These are phyloP conservation scores for Sturnus vulgaris DNA, from an alignment of 2,113 vertebrate genomes.

Conservation along the genomic window DNA sequence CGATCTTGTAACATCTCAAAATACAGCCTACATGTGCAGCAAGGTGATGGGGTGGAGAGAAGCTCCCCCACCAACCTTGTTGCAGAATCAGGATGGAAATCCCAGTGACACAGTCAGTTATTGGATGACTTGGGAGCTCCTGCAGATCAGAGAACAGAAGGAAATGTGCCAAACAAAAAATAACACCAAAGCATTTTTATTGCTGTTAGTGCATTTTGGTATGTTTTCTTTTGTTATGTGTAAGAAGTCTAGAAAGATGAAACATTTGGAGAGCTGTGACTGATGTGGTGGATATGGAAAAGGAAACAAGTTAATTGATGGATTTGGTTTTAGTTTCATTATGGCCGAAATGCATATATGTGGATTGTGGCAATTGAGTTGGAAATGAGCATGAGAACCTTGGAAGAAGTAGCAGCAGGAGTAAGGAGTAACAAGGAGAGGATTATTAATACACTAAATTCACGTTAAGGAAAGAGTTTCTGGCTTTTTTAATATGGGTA, in stretches of 20 bases:
- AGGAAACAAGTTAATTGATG: neutral
- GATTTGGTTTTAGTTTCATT: neutral
- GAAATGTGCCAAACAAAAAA: neutral
- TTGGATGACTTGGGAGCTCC: neutral
- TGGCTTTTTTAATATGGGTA: neutral
- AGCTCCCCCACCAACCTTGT: neutral
- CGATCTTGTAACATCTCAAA: neutral
- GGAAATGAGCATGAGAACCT: neutral
- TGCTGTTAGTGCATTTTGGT: neutral
- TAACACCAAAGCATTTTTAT: neutral
- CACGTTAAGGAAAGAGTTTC: neutral
- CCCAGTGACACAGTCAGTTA: neutral
- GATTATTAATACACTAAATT: neutral
- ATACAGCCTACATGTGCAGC: accelerated
- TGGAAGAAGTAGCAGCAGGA: neutral
- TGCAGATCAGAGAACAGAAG: neutral
- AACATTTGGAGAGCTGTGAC: neutral
- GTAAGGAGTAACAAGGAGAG: conserved; percentile 10
- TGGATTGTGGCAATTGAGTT: neutral
- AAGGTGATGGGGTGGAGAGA: neutral
- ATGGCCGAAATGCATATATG: neutral
- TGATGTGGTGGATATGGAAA: neutral
- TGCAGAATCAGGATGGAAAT: neutral
- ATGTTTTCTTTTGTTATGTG: neutral
- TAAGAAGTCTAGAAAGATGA: neutral